Conservation (phyloP, 1,140 invertebrate genomes). For the Colletes gigas region DNA sequence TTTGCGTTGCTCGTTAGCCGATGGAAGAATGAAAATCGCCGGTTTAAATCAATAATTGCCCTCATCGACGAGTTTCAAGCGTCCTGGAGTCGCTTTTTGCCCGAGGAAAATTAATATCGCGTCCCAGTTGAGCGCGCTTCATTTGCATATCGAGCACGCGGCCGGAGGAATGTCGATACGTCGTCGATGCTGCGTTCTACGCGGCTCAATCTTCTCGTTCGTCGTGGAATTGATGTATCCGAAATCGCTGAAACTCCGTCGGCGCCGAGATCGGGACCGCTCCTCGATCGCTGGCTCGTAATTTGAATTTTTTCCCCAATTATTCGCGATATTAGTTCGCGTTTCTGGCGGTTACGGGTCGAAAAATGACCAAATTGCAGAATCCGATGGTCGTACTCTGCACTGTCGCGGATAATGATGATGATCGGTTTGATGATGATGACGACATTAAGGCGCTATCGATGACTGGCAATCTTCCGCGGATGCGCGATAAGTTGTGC, state of each 20-base stretch:
- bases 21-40: not conserved
- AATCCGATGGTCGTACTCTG: not conserved
- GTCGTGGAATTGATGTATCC: not conserved
- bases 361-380: not conserved
- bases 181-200: not conserved
- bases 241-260: not conserved
- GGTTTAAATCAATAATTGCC: constrained; percentile 2
- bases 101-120: constrained; percentile 21
- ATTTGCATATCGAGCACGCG: constrained; percentile 35
- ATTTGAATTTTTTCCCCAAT: not conserved
- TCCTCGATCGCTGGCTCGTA: not conserved
- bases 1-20: not conserved
- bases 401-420: not conserved
- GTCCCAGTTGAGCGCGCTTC: constrained; percentile 10
- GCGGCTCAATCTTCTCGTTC: constrained; percentile 18
- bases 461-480: constrained; percentile 11
- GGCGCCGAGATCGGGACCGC: no score
- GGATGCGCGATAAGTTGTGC: not conserved
- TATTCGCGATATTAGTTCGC: not conserved
- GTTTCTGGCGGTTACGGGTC: not conserved
- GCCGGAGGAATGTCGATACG: constrained; percentile 1
- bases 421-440: not conserved
- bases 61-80: not conserved
- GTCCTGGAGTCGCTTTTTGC: not conserved
- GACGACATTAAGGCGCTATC: constrained; percentile 7